Conservation (phyloP, 2,797 vertebrate genomes). For the Syncerus caffer region DNA sequence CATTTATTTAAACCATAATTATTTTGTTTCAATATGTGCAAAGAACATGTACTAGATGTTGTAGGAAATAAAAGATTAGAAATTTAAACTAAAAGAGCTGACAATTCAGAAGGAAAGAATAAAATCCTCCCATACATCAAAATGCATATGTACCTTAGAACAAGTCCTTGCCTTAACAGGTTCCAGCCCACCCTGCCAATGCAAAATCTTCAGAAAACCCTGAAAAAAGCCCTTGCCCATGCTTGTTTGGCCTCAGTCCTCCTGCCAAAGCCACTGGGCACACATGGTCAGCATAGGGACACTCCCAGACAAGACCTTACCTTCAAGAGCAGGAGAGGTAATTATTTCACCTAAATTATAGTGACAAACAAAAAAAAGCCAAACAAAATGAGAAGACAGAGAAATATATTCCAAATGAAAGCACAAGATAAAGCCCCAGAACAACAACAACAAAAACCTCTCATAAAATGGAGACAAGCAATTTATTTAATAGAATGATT, state of each 20-base stretch:
- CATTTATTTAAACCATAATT: neutral
- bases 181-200: neutral
- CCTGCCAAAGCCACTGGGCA: neutral
- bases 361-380: neutral
- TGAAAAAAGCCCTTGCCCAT: neutral
- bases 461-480: neutral
- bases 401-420: neutral
- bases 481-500: neutral
- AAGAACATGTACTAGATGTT: neutral
- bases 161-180: neutral
- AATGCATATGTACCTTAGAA: neutral
- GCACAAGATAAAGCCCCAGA: neutral
- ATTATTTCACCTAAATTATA: neutral
- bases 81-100: neutral
- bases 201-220: neutral
- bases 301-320: neutral
- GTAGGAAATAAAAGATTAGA: neutral
- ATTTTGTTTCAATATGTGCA: neutral
- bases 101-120: neutral
- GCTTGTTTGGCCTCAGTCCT: neutral
- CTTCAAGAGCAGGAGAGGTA: neutral
- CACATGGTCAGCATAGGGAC: neutral
- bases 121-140: neutral
- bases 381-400: neutral
- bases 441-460: neutral